phyloP scores from a whole-genome alignment of 2,888 invertebrate species.

The Caenorhabditis sp. region DNA sequence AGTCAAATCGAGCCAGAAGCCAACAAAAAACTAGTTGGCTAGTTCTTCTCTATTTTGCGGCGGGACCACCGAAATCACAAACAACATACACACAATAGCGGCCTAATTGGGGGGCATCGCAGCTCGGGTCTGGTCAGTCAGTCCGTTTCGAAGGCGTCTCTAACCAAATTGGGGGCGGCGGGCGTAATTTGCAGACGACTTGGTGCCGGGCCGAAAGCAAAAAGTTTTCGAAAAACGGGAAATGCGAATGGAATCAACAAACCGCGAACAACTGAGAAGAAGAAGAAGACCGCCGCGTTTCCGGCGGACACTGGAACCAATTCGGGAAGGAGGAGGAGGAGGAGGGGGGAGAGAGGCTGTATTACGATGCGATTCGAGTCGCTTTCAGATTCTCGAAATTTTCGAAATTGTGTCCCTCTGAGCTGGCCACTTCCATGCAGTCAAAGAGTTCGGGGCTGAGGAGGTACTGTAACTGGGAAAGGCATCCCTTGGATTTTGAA shows the following conservation, averaged over 20 bases:
- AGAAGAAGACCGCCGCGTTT: background rate
- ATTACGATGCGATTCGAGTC: too few relatives aligned
- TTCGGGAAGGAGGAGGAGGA: background rate
- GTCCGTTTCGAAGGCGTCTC: conserved; percentile 10
- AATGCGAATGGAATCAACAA: conserved; percentile 23
- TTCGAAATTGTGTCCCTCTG: too few relatives aligned
- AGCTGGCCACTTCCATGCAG: too few relatives aligned
- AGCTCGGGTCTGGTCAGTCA: conserved; percentile 34
- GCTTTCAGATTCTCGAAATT: too few relatives aligned
- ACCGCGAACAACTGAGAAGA: background rate
- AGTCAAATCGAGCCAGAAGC: background rate
- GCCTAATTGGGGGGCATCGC: conserved; percentile 47
- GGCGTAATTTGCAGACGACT: conserved; percentile 35
- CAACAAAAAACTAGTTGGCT: conserved; percentile 2
- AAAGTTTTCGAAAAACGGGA: background rate
- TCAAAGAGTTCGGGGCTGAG: too few relatives aligned
- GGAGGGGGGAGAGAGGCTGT: too few relatives aligned
- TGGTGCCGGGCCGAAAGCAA: conserved; percentile 1
- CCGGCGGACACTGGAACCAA: background rate
- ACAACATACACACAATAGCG: conserved; percentile 52
- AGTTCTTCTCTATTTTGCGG: background rate
- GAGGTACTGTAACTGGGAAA: too few relatives aligned
- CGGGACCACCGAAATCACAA: conserved; percentile 36
- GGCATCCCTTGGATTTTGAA: too few relatives aligned
- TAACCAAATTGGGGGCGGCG: conserved; percentile 47